A percentile compares a stretch with the other conserved stretches of the same genome.
phyloP scores from a whole-genome alignment of 2,888 invertebrate species.

The Scaptomyza cyrtandrae region DNA sequence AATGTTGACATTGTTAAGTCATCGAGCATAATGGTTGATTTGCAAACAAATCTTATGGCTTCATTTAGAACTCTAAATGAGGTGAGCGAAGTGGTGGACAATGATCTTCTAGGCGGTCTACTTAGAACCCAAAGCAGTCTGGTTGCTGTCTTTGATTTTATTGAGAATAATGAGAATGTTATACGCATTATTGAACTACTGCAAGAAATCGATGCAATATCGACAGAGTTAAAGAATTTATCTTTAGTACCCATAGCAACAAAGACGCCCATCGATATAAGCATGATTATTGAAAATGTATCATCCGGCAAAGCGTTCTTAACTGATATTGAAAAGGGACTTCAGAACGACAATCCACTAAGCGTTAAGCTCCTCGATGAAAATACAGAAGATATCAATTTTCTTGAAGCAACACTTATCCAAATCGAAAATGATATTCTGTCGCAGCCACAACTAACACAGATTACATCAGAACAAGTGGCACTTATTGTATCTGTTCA shows the following conservation, averaged over 20 bases:
- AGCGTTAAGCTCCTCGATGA: constrained; percentile 65
- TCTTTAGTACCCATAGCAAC: constrained; percentile 15
- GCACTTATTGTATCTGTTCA: constrained; percentile 71
- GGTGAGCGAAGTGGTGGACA: constrained; percentile 65
- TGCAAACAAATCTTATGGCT: constrained; percentile 81
- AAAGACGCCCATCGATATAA: constrained; percentile 54
- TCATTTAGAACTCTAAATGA: constrained; percentile 80
- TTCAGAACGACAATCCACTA: constrained; percentile 64
- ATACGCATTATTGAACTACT: constrained; percentile 81
- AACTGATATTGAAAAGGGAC: constrained; percentile 73
- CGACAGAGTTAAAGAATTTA: constrained; percentile 69
- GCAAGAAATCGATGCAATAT: constrained; percentile 81
- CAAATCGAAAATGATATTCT: constrained; percentile 75
- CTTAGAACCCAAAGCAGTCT: constrained; percentile 74
- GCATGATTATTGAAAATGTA: constrained; percentile 69
- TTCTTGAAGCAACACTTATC: constrained; percentile 64
- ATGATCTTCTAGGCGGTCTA: constrained; percentile 61
- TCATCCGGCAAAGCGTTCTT: constrained; percentile 70
- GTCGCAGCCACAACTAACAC: constrained; percentile 54
- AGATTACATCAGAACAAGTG: constrained; percentile 63
- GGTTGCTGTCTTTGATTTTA: constrained; percentile 80
- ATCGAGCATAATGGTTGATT: constrained; percentile 71
- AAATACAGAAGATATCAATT: constrained; percentile 67
- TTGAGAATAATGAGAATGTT: constrained; percentile 78
- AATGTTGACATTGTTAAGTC: constrained; percentile 80